Conservation (phyloP, 2,113 vertebrate genomes). For the Thunnus maccoyii region DNA sequence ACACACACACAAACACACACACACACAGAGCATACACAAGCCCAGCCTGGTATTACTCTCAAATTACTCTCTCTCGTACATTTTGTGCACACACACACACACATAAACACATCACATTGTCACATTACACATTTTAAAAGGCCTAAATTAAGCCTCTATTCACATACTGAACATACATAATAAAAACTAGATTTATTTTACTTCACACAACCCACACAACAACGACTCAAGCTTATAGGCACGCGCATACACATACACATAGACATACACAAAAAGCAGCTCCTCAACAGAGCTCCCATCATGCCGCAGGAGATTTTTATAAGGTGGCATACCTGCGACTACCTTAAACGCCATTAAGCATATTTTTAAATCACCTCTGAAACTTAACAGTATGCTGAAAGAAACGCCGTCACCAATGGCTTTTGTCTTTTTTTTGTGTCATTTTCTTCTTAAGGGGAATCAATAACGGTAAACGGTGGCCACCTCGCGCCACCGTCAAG, state of each 20-base stretch:
- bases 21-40: slow-evolving; percentile 22
- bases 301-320: slow-evolving; percentile 73
- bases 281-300: slow-evolving; percentile 56
- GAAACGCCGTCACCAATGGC: not conserved
- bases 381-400: not conserved
- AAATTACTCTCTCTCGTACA: slow-evolving; percentile 63
- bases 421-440: too few relatives aligned
- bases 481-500: slow-evolving; percentile 35
- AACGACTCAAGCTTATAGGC: slow-evolving; percentile 5
- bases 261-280: slow-evolving; percentile 49
- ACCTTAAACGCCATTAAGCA: slow-evolving; percentile 13
- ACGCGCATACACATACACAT: slow-evolving; percentile 19
- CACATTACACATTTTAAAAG: slow-evolving; percentile 38
- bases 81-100: slow-evolving; percentile 32
- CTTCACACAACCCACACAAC: slow-evolving; percentile 34
- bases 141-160: slow-evolving; percentile 26
- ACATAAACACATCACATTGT: slow-evolving; percentile 12
- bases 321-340: slow-evolving; percentile 50
- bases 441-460: not conserved
- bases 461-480: not conserved
- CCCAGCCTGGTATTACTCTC: slow-evolving; percentile 54
- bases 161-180: slow-evolving; percentile 19
- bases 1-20: slow-evolving; percentile 10
- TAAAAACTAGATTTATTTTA: not conserved
- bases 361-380: not conserved